Base-by-base conservation (phyloP, 1,140 invertebrate species). In the Drosophila murphyi region DNA sequence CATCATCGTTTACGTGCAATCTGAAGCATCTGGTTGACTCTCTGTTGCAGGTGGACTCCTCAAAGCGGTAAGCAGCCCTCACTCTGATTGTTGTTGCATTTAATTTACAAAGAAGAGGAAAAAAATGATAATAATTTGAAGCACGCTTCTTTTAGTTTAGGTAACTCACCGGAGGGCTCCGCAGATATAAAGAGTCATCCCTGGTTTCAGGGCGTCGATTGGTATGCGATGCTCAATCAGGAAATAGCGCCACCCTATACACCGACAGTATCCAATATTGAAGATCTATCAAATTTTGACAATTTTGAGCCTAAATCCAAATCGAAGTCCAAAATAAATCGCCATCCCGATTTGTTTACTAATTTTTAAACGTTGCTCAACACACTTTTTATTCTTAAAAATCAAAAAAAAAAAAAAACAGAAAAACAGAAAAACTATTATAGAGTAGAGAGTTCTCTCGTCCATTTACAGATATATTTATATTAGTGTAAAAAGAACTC, bases 11-110 rank as follows among this genome's bases (percentile, higher is more conserved):
- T 64, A 94, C 94, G 2, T 74, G 92, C 0, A 97, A 98, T 73
- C 89, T 99, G 48, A 97, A 96, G 86, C 96, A 98, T 93, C 92
- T 99, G 1, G 83, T 99, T 10, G 94, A 95, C 57, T 97, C 97
- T 87, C 93, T 98, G 28, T 94, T 99, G 1, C 97, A 96, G 91
- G 92, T 94, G 2, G 98, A 99, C 90, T 93, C 98, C 4, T 96
- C 96, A 0, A 97, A 97, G 91, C 94, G 98, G 88, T 91, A 64
- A 80, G 72, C 35, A 39, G 20, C 0, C 20, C 28, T 34, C 1
- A 2, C 41, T 4, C 4, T 20, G n/a, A 10, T 29, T 57, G 3
- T 47, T 48, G 50, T 28, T 5, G 28, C 10, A 65, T 8, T 5
- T 20, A 20, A 1, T 20, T 20, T 20, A 20, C 20, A 20, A 20